Conservation (phyloP, 2,113 vertebrate species). For the Melierax canorus region DNA sequence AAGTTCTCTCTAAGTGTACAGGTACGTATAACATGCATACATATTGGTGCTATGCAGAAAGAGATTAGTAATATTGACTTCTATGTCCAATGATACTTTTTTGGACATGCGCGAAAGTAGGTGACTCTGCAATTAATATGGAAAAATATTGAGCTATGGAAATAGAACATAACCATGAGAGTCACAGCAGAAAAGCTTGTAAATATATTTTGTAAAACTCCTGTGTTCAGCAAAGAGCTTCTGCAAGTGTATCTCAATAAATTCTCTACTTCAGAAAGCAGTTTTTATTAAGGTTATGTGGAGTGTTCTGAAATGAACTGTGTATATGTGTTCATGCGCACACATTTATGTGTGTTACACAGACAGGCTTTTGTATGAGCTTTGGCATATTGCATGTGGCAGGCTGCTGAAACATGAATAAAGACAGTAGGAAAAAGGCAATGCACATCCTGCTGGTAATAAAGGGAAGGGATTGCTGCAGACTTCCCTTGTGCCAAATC, state of each 20-base stretch:
- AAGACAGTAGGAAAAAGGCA: constrained; percentile 66
- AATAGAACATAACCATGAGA: constrained; percentile 9
- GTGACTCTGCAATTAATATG: neutral
- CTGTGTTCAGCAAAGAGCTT: constrained; percentile 35
- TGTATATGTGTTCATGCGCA: neutral
- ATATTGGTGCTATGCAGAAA: neutral
- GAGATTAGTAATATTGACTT: neutral
- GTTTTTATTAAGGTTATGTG: constrained; percentile 19
- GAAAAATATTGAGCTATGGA: neutral
- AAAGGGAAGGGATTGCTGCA: constrained; percentile 15
- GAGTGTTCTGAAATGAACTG: neutral
- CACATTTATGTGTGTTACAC: neutral
- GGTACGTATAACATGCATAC: neutral
- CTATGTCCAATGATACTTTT: neutral
- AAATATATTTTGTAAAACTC: constrained; percentile 2
- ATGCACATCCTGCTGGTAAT: constrained; percentile 36
- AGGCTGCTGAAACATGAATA: constrained; percentile 73
- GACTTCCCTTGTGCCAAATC: constrained; percentile 1
- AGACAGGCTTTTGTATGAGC: constrained; percentile 1
- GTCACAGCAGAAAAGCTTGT: constrained; percentile 26
- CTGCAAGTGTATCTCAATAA: constrained; percentile 18
- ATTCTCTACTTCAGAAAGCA: constrained; percentile 33
- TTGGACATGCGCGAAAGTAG: neutral
- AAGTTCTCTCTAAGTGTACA: neutral
- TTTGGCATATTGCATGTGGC: constrained; percentile 70